Percentiles rank a stretch among this genome's conserved stretches.
Conservation (phyloP, 2,797 vertebrate genomes). For the Sphenopsis melanotis region DNA sequence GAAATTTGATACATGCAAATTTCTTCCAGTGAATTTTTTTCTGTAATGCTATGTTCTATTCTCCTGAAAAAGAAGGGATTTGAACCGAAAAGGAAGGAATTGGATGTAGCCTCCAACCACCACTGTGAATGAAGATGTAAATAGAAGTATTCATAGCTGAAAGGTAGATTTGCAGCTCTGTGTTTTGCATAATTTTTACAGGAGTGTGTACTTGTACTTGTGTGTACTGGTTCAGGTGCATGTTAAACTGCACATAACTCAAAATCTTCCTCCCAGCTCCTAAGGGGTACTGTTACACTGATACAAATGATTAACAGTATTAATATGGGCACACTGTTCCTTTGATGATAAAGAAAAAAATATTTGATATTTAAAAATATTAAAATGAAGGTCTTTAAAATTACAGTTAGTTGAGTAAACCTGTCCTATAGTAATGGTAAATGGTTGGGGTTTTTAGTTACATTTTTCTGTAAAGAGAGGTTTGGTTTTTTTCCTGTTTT, state of each 20-base stretch:
- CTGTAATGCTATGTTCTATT: neutral
- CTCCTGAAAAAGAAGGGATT: neutral
- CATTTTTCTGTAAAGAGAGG: neutral
- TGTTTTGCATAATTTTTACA: slow-evolving; percentile 5
- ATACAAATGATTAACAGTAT: neutral
- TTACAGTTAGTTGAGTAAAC: neutral
- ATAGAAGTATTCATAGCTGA: slow-evolving; percentile 39
- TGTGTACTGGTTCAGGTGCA: neutral
- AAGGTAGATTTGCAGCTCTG: slow-evolving; percentile 9
- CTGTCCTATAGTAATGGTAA: neutral
- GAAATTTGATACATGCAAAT: neutral
- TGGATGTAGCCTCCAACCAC: neutral
- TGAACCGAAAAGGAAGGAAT: neutral
- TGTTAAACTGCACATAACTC: neutral
- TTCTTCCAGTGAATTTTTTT: neutral
- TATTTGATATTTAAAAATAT: neutral
- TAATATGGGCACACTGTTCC: neutral
- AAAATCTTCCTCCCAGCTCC: neutral
- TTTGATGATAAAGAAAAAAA: neutral
- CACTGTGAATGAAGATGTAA: slow-evolving; percentile 16
- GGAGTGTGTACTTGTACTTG: neutral
- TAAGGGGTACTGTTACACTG: neutral
- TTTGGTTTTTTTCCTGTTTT: neutral
- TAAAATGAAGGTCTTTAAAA: neutral
- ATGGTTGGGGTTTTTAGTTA: neutral